Conservation (phyloP, 2,797 vertebrate species). For the Lepilemur ruficaudatus region DNA sequence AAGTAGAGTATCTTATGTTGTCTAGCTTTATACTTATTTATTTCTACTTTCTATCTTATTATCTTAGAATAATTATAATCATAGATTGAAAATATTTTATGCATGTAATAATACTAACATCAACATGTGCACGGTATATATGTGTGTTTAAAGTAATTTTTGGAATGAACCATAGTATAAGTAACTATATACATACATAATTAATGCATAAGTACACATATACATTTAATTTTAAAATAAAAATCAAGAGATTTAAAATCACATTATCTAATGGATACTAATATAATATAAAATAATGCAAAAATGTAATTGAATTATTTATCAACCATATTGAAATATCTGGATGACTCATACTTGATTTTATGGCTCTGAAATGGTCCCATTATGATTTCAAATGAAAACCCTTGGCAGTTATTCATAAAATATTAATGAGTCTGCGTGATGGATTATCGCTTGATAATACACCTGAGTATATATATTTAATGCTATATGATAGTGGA, state of each 20-base stretch:
- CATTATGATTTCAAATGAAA: constrained; percentile 35
- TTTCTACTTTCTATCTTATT: background rate
- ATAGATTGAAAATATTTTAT: background rate
- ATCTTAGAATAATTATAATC: constrained; percentile 1
- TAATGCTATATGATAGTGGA: background rate
- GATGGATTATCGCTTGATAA: background rate
- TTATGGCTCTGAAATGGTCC: background rate
- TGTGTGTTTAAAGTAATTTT: background rate
- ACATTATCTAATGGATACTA: background rate
- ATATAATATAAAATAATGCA: constrained; percentile 14
- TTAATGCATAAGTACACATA: background rate
- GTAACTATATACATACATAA: background rate
- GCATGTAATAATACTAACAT: background rate
- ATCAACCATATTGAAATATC: background rate
- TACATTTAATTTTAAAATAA: background rate
- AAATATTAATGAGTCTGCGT: background rate
- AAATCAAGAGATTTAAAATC: background rate
- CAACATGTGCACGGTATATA: background rate
- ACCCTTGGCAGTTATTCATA: background rate
- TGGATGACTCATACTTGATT: background rate
- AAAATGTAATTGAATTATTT: background rate
- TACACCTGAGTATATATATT: background rate
- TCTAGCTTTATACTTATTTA: background rate
- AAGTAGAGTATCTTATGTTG: background rate
- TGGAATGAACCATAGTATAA: background rate